A percentile compares a stretch with the other conserved stretches of the same genome.
phyloP scores from a whole-genome alignment of 2,797 vertebrate genomes.

The Notolepis coatsorum region DNA sequence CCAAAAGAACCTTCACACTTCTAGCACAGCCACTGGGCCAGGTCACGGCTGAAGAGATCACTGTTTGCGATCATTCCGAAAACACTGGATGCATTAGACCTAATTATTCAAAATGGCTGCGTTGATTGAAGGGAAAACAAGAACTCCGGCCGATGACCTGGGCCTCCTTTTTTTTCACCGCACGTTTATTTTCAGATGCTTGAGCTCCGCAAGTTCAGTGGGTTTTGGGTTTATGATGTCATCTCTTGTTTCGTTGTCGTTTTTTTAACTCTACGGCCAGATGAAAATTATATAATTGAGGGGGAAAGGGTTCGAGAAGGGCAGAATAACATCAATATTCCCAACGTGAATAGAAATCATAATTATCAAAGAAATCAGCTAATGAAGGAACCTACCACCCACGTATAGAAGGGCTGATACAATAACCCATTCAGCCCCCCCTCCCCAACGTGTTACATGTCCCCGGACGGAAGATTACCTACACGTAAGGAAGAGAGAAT shows the following conservation, averaged over 20 bases:
- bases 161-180: constrained; percentile 19
- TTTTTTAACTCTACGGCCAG: constrained; percentile 5
- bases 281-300: constrained; percentile 32
- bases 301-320: constrained; percentile 7
- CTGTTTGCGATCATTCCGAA: constrained; percentile 2
- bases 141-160: neutral
- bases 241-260: constrained; percentile 34
- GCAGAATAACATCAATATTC: constrained; percentile 21
- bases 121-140: constrained; percentile 19
- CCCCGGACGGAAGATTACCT: neutral
- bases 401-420: constrained; percentile 2
- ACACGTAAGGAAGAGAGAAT: neutral
- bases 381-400: constrained; percentile 31
- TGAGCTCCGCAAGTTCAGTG: constrained; percentile 4
- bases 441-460: neutral
- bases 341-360: constrained; percentile 20
- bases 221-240: constrained; percentile 43
- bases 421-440: neutral
- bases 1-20: neutral
- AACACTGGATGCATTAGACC: neutral
- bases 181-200: constrained; percentile 30
- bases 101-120: constrained; percentile 24
- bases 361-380: constrained; percentile 15
- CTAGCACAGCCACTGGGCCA: neutral
- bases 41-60: neutral